A percentile compares a stretch with the other conserved stretches of the same genome.
These are phyloP conservation scores for Nomada hirtipes DNA, from an alignment of 2,888 invertebrate species.

Conservation along the genomic window DNA sequence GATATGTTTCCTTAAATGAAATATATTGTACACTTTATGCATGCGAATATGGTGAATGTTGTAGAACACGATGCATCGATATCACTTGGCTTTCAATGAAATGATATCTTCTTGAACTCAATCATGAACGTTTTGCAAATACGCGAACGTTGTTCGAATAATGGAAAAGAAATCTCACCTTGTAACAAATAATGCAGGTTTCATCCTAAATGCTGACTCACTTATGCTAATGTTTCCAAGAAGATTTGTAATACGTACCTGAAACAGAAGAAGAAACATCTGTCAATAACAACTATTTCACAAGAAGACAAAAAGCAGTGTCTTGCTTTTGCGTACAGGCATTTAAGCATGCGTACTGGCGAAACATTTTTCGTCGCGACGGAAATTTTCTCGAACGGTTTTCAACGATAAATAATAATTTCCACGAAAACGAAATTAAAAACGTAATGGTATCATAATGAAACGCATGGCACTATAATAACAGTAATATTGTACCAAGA, in stretches of 20 bases:
- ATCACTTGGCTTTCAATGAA: not conserved
- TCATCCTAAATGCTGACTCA: constrained; percentile 9
- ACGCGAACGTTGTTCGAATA: constrained; percentile 1
- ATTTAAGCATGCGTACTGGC: too few species aligned
- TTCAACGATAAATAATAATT: too few species aligned
- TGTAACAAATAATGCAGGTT: constrained; percentile 15
- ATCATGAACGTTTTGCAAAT: constrained; percentile 3
- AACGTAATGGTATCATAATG: too few species aligned
- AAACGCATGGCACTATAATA: too few species aligned
- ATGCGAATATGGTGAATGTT: not conserved
- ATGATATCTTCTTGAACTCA: not conserved
- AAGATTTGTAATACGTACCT: constrained; percentile 29
- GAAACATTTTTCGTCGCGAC: too few species aligned
- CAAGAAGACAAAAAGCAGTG: not conserved
- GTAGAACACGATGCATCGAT: not conserved
- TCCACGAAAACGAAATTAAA: too few species aligned
- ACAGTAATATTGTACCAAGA: too few species aligned
- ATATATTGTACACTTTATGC: too few species aligned
- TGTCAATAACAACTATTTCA: constrained; percentile 1
- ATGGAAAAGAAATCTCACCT: constrained; percentile 23
- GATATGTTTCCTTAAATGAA: not conserved
- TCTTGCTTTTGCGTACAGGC: too few species aligned
- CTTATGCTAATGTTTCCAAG: constrained; percentile 9
- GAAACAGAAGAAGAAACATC: constrained; percentile 9
- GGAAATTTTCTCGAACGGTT: too few species aligned